Conservation (phyloP, 2,113 vertebrate species). For the Aepyceros melampus region DNA sequence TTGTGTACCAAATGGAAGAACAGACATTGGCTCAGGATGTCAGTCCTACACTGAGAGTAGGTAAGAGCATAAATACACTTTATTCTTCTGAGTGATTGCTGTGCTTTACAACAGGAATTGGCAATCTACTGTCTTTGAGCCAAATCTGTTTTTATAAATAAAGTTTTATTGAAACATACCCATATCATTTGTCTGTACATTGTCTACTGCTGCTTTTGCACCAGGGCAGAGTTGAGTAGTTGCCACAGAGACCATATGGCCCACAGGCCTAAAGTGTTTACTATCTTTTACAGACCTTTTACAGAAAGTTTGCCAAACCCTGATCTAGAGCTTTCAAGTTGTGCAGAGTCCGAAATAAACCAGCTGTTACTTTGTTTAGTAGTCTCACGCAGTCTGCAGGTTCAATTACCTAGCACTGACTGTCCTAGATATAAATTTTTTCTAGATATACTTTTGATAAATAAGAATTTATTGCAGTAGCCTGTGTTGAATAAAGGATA, state of each 20-base stretch:
- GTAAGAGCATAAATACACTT: neutral
- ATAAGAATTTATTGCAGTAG: neutral
- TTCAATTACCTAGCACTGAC: neutral
- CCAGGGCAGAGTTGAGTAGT: neutral
- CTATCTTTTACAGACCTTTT: neutral
- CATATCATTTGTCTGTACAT: neutral
- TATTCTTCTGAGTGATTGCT: neutral
- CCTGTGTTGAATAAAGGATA: neutral
- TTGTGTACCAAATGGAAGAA: neutral
- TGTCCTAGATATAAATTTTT: neutral
- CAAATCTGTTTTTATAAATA: constrained; percentile 1
- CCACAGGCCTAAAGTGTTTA: neutral
- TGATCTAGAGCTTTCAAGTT: neutral
- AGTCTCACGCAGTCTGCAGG: neutral
- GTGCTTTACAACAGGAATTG: neutral
- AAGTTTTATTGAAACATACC: constrained; percentile 8
- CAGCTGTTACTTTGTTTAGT: neutral
- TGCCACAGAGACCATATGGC: neutral
- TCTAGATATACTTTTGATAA: neutral
- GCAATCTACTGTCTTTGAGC: neutral
- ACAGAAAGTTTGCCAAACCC: neutral
- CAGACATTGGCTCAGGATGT: neutral
- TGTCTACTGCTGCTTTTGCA: neutral
- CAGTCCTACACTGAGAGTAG: neutral
- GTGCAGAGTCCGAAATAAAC: neutral